Evolutionary conservation across 92 coral and sea anemone species (phyloP), one percentile per base, ranked within the genome.

Genomic region (Blastomussa wellsi): DNA sequence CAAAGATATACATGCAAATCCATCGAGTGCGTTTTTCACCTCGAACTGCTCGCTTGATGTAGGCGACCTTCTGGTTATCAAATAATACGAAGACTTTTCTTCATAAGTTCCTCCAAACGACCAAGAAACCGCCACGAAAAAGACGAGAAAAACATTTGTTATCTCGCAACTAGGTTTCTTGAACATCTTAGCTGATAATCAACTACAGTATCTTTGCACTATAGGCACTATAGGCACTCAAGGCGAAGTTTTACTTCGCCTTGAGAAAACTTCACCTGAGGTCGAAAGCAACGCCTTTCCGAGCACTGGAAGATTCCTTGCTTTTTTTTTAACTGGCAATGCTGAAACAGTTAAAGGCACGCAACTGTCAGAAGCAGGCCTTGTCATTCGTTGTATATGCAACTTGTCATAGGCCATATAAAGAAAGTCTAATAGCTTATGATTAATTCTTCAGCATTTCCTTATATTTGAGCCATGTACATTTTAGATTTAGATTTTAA

Each of bases 261-360:
- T 77, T 13, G 17, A 31, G 47, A 53, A 53, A 57, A 6, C 69
- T 29, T 53, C 68, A 77, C 24, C 79, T 75, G 64, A 3, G 15
- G 60, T 44, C 11, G 74, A 15, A 1, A 71, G 49, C 39, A 75
- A 75, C 38, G 60, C 22, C 32, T 75, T 75, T 75, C n/a, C 38
- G 51, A 20, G 20, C 16, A n/a, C n/a, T 20, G 4, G 31, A 71
- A 17, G 37, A 48, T 75, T 49, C 79, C 26, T 47, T 44, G n/a
- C n/a, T n/a, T n/a, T n/a, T n/a, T n/a, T n/a, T n/a, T n/a, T n/a
- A n/a, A n/a, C n/a, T n/a, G n/a, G n/a, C n/a, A n/a, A n/a, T n/a
- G n/a, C 26, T 71, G 48, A 71, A 71, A 71, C 60, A 14, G 62
- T 75, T 75, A 7, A n/a, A 74, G 79, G 16, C 79, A 75, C 42